Conservation (phyloP, 2,797 vertebrate species). For the Tapera naevia region DNA sequence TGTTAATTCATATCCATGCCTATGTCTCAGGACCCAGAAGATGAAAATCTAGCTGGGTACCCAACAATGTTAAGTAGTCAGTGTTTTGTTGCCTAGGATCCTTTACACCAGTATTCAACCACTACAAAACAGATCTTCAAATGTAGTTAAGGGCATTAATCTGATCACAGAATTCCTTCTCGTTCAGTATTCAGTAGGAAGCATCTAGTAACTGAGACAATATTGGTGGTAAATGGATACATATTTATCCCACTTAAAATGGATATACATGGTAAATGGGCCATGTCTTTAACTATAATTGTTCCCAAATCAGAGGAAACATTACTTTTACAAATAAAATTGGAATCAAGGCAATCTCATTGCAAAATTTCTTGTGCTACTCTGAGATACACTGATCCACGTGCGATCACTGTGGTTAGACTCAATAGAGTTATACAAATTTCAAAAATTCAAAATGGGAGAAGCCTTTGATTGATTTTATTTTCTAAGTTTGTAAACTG, state of each 20-base stretch:
- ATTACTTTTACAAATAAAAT: constrained; percentile 49
- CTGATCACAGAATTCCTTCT: neutral
- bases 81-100: neutral
- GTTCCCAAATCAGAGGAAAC: constrained; percentile 37
- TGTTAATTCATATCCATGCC: neutral
- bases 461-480: neutral
- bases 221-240: neutral
- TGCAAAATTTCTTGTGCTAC: constrained; percentile 23
- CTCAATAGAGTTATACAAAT: neutral
- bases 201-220: neutral
- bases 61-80: neutral
- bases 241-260: neutral
- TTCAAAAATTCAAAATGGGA: neutral
- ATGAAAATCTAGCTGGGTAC: neutral
- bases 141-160: neutral
- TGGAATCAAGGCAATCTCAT: neutral
- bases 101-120: neutral
- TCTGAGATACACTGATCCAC: neutral
- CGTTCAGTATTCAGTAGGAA: neutral
- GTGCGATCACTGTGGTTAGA: neutral
- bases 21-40: neutral
- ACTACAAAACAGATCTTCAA: neutral
- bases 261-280: neutral
- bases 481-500: neutral
- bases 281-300: neutral